Conservation (phyloP, 92 coral and sea anemone species). For the Heliopora coerulea region DNA sequence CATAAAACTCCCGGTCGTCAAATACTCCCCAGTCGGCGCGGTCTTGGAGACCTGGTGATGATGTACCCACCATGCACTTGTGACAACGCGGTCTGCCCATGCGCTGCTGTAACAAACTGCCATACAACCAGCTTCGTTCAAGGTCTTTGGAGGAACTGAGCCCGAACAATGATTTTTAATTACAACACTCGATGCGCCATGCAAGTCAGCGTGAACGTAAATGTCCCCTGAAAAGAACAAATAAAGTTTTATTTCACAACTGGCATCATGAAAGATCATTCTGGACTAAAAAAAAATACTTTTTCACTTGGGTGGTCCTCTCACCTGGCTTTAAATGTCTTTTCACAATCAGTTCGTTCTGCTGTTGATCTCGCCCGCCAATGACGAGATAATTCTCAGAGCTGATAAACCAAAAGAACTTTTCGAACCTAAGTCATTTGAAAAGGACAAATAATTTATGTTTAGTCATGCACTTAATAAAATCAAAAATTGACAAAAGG, state of each 20-base stretch:
- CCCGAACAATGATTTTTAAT: constrained; percentile 78
- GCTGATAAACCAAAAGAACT: constrained; percentile 89
- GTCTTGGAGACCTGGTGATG: constrained; percentile 99
- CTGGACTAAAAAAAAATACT: no score
- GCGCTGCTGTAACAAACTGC: constrained; percentile 88
- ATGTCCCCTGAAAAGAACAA: constrained; percentile 61
- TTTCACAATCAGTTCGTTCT: constrained; percentile 91
- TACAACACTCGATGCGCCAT: constrained; percentile 87
- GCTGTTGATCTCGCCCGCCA: constrained; percentile 98
- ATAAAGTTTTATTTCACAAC: neutral
- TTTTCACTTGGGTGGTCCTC: neutral
- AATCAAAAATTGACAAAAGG: no score
- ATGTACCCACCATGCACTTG: constrained; percentile 98
- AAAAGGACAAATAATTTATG: neutral
- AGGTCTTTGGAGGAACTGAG: constrained; percentile 89
- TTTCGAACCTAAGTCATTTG: constrained; percentile 69
- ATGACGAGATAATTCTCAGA: constrained; percentile 90
- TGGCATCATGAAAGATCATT: neutral
- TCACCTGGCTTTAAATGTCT: constrained; percentile 81
- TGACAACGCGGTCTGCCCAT: constrained; percentile 87
- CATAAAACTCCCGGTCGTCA: constrained; percentile 98
- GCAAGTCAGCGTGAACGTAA: constrained; percentile 95
- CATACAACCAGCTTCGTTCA: constrained; percentile 94
- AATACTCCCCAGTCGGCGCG: constrained; percentile 98
- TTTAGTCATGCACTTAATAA: no score